These are phyloP conservation scores for Chalcosyrphus nemorum DNA, from an alignment of 2,888 invertebrate genomes.

Conservation along the genomic window DNA sequence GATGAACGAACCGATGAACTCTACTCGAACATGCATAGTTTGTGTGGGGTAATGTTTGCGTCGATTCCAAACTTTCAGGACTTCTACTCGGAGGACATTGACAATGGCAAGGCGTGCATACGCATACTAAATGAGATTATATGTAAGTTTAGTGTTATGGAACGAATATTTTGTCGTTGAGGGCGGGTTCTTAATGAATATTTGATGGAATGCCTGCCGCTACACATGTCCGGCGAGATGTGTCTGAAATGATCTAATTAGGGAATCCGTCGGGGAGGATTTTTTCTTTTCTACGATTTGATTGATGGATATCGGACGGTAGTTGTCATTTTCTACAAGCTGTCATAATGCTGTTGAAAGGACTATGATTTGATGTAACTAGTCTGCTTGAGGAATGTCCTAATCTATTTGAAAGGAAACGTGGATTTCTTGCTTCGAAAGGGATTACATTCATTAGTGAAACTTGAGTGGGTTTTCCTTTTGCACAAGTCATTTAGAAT, in stretches of 20 bases:
- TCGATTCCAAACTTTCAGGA: conserved; percentile 99
- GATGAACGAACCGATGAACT: conserved; percentile 86
- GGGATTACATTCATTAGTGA: background rate
- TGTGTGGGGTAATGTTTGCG: conserved; percentile 97
- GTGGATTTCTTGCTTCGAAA: background rate
- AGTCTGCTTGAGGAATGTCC: background rate
- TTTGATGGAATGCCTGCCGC: conserved; percentile 44
- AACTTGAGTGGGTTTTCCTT: background rate
- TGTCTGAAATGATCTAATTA: conserved; percentile 45
- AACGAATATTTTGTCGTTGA: background rate
- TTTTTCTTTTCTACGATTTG: conserved; percentile 34
- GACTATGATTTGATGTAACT: background rate
- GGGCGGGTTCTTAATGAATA: conserved; percentile 23
- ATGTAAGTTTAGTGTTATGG: conserved; percentile 84
- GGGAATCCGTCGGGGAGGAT: conserved; percentile 6
- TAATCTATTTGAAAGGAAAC: background rate
- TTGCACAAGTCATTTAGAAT: background rate
- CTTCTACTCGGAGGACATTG: conserved; percentile 98
- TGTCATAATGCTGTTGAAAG: conserved; percentile 1
- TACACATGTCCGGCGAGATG: conserved; percentile 14
- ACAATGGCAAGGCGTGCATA: conserved; percentile 99
- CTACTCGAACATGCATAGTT: conserved; percentile 82
- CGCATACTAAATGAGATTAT: conserved; percentile 98
- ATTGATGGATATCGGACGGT: conserved; percentile 37
- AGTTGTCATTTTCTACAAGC: conserved; percentile 11